Evolutionary conservation across 92 coral and sea anemone species (phyloP), one percentile per base, ranked within the genome.

Genomic region (Virgularia gustaviana): DNA sequence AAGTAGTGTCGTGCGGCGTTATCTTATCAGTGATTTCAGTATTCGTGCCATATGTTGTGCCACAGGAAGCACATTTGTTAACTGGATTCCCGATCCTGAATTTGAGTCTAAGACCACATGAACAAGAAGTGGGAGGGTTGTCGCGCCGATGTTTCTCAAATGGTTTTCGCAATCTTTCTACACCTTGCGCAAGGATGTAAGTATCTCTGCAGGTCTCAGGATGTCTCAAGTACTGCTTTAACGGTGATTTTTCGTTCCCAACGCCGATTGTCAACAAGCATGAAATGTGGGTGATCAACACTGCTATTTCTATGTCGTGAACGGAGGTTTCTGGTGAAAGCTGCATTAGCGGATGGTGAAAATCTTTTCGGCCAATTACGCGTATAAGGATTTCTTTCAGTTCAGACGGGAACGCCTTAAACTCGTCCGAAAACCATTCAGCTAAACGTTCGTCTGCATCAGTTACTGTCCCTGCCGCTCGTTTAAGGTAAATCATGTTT

Each of bases 391-490:
- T 85, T 59, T 83, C 80, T 9, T 66, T 63, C 63, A 79, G 79
- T 10, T 88, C 84, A 23, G 11, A 19, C 11, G 90, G 59, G 5
- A 57, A 24, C 34, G 61, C 29, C 42, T 22, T 11, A 9, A 90
- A 4, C 27, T 78, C 55, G 25, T 66, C 63, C 25, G 25, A 15
- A 9, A 89, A 73, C 42, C 73, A 78, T 24, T 68, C 66, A 3
- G 80, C 86, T 18, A 72, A 86, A 42, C 79, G 81, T 52, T 80
- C 85, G 32, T 94, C 99, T 23, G 85, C 87, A 76, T 87, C 95
- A 72, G 79, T 83, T 41, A 80, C 51, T 57, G 55, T 45, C 10
- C 90, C 83, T 41, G 51, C 56, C 1, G 99, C 88, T 49, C 90
- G 90, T 57, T 85, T 81, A 0, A 86, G 66, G 63, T 82, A 89